Evolutionary conservation across 2,797 vertebrate species (phyloP).

Genomic region (Syngnathus acus): DNA sequence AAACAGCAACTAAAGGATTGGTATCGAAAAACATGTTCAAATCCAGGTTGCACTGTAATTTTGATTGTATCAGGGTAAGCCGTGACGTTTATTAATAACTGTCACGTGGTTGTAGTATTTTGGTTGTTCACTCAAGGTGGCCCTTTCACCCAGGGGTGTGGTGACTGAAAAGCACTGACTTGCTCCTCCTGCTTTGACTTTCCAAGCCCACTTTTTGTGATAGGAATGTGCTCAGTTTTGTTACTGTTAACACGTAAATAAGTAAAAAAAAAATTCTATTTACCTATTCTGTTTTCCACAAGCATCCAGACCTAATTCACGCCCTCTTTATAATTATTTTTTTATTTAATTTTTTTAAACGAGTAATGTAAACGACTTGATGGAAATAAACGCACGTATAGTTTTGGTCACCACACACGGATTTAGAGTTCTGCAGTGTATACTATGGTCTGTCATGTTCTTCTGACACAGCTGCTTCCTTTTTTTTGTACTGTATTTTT

Average conservation of each 20-base stretch:
- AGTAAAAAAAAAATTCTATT: not conserved
- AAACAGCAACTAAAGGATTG: not conserved
- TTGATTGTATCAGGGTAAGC: not conserved
- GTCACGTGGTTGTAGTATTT: not conserved
- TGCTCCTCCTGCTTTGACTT: not conserved
- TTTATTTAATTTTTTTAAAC: not conserved
- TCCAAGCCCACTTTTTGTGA: not conserved
- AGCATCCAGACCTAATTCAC: not conserved
- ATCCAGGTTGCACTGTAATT: not conserved
- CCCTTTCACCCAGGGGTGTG: not conserved
- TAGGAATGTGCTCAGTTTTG: not conserved
- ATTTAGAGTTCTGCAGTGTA: not conserved
- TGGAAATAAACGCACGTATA: not conserved
- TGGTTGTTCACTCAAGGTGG: not conserved
- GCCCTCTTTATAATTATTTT: not conserved
- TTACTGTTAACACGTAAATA: not conserved
- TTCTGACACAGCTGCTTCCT: not conserved
- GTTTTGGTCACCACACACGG: not conserved
- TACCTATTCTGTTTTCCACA: not conserved
- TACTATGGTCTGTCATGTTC: not conserved
- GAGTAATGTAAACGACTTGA: not conserved
- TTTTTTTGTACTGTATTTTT: not conserved
- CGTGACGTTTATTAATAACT: not conserved
- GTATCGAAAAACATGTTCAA: not conserved
- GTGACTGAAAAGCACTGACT: not conserved